phyloP scores from a whole-genome alignment of 2,888 invertebrate genomes.

The Tigriopus californicus region DNA sequence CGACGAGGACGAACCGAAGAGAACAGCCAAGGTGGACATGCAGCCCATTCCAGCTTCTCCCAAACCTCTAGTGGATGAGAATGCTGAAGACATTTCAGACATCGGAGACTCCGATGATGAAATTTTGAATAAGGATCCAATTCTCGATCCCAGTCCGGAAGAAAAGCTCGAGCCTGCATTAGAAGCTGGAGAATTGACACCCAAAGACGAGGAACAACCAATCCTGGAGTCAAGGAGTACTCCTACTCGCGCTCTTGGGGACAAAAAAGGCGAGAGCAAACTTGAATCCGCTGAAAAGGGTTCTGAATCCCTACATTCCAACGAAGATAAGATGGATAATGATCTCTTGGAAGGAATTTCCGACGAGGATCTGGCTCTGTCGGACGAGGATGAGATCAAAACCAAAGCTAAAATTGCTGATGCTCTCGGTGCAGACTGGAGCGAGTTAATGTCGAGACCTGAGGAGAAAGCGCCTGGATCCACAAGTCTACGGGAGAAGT shows the following conservation, averaged over 20 bases:
- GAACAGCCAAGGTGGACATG: neutral
- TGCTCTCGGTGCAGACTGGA: conserved; percentile 14
- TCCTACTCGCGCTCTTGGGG: neutral
- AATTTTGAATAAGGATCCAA: neutral
- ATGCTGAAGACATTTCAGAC: conserved; percentile 4
- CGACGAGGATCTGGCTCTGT: conserved; percentile 10
- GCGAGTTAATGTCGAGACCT: neutral
- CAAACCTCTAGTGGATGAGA: neutral
- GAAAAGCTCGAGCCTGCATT: neutral
- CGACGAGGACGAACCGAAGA: too few relatives aligned
- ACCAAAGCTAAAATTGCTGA: conserved; percentile 14
- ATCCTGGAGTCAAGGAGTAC: neutral
- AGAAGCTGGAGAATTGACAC: neutral
- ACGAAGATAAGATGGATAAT: neutral
- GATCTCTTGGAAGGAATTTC: conserved; percentile 13
- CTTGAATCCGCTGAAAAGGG: neutral
- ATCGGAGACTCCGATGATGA: conserved; percentile 10
- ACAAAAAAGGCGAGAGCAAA: neutral
- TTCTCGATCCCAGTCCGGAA: neutral
- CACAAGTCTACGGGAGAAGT: neutral
- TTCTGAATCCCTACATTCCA: neutral
- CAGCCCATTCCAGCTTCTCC: neutral
- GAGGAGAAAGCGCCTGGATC: too few relatives aligned
- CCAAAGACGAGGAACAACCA: neutral
- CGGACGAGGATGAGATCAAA: conserved; percentile 2